A percentile compares a stretch with the other conserved stretches of the same genome.
Conservation (phyloP, 2,888 invertebrate species). For the Xiphydria camelus region DNA sequence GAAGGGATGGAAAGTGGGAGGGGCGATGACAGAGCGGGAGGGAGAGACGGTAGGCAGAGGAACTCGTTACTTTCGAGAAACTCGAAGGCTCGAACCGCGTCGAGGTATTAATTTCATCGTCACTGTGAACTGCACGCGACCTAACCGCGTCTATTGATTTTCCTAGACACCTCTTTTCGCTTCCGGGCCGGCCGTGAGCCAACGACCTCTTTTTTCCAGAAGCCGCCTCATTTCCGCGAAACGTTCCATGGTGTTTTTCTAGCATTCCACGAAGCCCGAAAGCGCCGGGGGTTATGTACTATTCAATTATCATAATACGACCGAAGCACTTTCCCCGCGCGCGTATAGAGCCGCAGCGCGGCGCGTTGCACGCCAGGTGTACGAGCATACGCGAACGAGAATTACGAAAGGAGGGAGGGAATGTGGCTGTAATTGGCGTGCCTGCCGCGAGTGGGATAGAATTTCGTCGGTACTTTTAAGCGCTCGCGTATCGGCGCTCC, state of each 20-base stretch:
- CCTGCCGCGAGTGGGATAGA: too few species aligned
- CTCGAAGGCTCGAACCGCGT: conserved; percentile 30
- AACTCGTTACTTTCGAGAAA: neutral
- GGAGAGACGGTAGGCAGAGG: too few species aligned
- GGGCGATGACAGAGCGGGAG: too few species aligned
- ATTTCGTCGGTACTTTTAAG: neutral
- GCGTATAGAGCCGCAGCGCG: neutral
- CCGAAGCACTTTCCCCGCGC: conserved; percentile 15
- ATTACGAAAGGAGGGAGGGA: neutral
- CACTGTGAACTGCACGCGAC: conserved; percentile 56
- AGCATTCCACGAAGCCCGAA: conserved; percentile 40
- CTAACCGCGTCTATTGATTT: conserved; percentile 53
- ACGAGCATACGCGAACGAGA: too few species aligned
- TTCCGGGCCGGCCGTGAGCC: conserved; percentile 11
- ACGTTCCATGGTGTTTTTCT: conserved; percentile 39
- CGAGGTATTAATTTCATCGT: conserved; percentile 54
- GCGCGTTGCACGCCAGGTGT: too few species aligned
- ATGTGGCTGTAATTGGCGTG: neutral
- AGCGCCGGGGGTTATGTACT: conserved; percentile 45
- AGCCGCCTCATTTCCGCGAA: conserved; percentile 41
- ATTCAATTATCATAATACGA: conserved; percentile 47
- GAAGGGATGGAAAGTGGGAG: too few species aligned
- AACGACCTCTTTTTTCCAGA: conserved; percentile 16
- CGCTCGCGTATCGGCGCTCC: neutral
- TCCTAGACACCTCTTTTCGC: conserved; percentile 37